Conservation (phyloP, 2,113 vertebrate genomes). For the Sphyrna mokarran region DNA sequence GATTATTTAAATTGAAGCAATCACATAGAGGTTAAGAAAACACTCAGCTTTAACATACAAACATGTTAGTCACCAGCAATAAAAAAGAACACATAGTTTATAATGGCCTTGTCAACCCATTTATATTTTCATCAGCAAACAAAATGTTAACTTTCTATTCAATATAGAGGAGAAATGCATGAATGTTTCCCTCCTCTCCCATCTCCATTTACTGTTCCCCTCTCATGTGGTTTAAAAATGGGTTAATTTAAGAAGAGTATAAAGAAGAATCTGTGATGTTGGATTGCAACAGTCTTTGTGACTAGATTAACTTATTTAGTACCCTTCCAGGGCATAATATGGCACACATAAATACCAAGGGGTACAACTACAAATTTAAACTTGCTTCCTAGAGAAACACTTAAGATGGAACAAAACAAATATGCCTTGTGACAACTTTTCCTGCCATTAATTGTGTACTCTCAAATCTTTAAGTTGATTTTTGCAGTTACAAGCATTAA, state of each 20-base stretch:
- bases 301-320: neutral
- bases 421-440: neutral
- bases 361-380: neutral
- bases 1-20: no score
- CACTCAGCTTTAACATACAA: no score
- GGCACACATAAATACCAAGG: neutral
- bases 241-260: neutral
- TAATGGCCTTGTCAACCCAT: no score
- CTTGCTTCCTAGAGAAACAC: neutral
- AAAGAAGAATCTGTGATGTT: neutral
- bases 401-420: neutral
- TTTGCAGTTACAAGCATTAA: neutral
- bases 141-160: neutral
- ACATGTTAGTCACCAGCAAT: no score
- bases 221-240: neutral
- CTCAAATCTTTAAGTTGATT: neutral
- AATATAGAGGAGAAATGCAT: neutral
- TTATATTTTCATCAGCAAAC: neutral
- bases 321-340: neutral
- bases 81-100: no score
- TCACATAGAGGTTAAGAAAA: no score
- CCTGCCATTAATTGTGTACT: neutral
- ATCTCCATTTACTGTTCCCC: neutral
- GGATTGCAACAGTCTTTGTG: neutral
- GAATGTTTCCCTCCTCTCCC: neutral